Evolutionary conservation across 2,797 vertebrate genomes (phyloP).

Genomic region (Trichosurus vulpecula): DNA sequence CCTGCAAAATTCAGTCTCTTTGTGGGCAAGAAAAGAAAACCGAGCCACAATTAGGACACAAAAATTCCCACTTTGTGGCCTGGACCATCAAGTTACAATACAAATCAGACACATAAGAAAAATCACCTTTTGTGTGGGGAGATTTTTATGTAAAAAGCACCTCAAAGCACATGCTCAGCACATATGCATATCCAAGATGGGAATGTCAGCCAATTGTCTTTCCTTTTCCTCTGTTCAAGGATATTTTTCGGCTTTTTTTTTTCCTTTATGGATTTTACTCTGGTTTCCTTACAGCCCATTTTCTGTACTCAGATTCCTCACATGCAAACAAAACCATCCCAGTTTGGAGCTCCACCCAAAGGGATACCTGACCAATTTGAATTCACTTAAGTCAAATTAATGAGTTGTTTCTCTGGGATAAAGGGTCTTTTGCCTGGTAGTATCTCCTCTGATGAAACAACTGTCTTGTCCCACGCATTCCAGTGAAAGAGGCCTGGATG

Average conservation of each 20-base stretch:
- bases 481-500: accelerated
- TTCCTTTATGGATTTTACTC: not conserved
- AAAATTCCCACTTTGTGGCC: not conserved
- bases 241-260: not conserved
- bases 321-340: not conserved
- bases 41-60: accelerated
- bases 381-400: not conserved
- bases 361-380: not conserved
- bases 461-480: not conserved
- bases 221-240: not conserved
- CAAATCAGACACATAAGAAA: not conserved
- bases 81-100: not conserved
- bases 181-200: accelerated
- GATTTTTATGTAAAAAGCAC: not conserved
- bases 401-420: not conserved
- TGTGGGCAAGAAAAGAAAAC: not conserved
- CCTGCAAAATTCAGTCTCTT: not conserved
- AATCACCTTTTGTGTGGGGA: not conserved
- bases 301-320: not conserved
- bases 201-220: not conserved
- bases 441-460: not conserved
- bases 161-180: not conserved
- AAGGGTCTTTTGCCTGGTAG: not conserved
- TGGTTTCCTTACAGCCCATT: not conserved
- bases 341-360: not conserved